Percentiles rank a stretch among this genome's conserved stretches.
Evolutionary conservation across 1,140 invertebrate species (phyloP).

Genomic region (Ips typographus): DNA sequence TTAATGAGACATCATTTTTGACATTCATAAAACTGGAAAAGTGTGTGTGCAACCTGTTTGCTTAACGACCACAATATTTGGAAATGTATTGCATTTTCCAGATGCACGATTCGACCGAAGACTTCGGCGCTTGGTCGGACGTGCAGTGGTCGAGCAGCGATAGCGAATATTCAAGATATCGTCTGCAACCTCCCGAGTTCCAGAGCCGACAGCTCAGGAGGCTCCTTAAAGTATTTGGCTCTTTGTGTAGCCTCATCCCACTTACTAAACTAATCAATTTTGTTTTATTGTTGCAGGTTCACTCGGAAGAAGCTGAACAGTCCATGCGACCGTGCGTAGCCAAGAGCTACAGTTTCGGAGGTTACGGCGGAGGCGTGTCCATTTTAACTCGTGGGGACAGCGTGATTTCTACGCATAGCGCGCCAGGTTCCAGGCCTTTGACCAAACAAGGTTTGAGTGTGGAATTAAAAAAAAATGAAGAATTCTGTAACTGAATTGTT

Average conservation of each 20-base stretch:
- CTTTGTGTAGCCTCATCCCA: background rate
- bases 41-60: no score
- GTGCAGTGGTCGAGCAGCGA: conserved; percentile 50
- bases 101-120: conserved; percentile 49
- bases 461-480: background rate
- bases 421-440: conserved; percentile 58
- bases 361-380: conserved; percentile 63
- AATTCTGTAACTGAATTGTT: background rate
- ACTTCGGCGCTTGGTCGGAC: conserved; percentile 47
- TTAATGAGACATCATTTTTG: no score
- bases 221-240: conserved; percentile 41
- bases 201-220: conserved; percentile 37
- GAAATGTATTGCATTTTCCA: conserved; percentile 22
- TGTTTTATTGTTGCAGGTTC: conserved; percentile 51
- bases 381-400: conserved; percentile 52
- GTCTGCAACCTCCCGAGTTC: conserved; percentile 45
- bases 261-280: conserved; percentile 16
- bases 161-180: conserved; percentile 44
- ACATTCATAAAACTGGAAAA: no score
- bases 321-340: conserved; percentile 65
- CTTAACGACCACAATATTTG: background rate
- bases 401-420: conserved; percentile 51
- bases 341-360: conserved; percentile 85
- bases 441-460: conserved; percentile 68
- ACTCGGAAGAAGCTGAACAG: conserved; percentile 60